Base-by-base conservation (phyloP, 1,140 invertebrate species). In the Microplitis mediator region DNA sequence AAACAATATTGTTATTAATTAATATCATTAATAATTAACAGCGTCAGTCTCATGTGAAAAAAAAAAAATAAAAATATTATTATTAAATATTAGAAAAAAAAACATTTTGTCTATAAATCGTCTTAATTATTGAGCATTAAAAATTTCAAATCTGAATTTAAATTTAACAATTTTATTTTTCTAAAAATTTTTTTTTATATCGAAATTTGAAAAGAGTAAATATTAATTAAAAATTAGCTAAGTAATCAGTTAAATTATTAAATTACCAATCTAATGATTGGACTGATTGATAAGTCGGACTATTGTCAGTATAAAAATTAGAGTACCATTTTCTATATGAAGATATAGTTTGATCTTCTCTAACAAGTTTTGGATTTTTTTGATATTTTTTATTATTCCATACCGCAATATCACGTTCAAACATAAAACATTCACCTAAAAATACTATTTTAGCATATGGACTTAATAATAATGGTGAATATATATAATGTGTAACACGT, bases 381-480 rank as follows among this genome's bases (percentile, higher is more conserved):
- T 92, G 82, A 82, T 91, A 97, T 51, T 88, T 90, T 80, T 97
- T 97, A 85, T 93, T 91, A 80, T 97, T 97, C 96, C 96, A 98
- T 4, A 97, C 91, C 70, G 89, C 89, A 0, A 97, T 91, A 80
- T 98, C 96, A 3, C 95, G 88, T 81, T 95, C 91, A 79, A 97
- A 92, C 94, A 95, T 95, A 16, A 91, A 85, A 11, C 91, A 91
- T 87, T 97, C 95, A 0, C 87, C 91, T 1, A 89, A 80, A 4
- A 97, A 88, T 11, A 93, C 81, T 8, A 95, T 82, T 67, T 90
- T 92, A 0, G 92, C 91, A 9, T 93, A 89, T 0, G 91, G 88
- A 0, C 89, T 90, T 3, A 93, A 84, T 52, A 91, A 81, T 0
- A 81, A 76, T 0, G 91, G 88, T 0, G 90, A 89, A 80, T 91